These are phyloP conservation scores for Diarsia mendica DNA, from an alignment of 2,888 invertebrate species.

Conservation along the genomic window DNA sequence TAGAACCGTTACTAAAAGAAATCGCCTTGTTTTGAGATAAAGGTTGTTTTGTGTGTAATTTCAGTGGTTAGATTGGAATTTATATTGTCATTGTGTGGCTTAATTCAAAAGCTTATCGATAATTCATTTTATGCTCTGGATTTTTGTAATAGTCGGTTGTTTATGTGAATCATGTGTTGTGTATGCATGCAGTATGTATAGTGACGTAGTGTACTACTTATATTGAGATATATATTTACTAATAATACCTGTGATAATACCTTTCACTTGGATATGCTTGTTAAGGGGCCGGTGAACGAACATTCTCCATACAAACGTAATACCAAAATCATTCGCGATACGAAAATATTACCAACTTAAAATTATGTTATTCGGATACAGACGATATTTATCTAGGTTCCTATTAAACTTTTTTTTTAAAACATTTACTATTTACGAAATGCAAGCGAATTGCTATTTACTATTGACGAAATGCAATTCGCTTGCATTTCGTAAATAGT, in stretches of 20 bases:
- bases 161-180: constrained; percentile 51
- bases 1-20: constrained; percentile 86
- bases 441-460: too few relatives aligned
- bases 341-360: too few relatives aligned
- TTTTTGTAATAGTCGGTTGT: constrained; percentile 38
- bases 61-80: constrained; percentile 69
- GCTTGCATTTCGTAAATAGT: too few relatives aligned
- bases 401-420: too few relatives aligned
- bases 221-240: constrained; percentile 42
- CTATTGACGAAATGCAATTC: too few relatives aligned
- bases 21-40: constrained; percentile 78
- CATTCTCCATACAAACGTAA: too few relatives aligned
- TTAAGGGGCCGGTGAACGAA: too few relatives aligned
- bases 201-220: constrained; percentile 26
- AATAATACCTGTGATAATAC: constrained; percentile 47
- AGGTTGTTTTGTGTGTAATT: constrained; percentile 73
- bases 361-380: too few relatives aligned
- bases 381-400: too few relatives aligned
- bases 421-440: too few relatives aligned
- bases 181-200: constrained; percentile 38
- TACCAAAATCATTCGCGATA: too few relatives aligned
- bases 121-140: constrained; percentile 34
- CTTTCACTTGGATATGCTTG: constrained; percentile 50
- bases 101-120: constrained; percentile 53
- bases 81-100: constrained; percentile 59